Conservation (phyloP, 2,113 vertebrate genomes). For the Mobula hypostoma region DNA sequence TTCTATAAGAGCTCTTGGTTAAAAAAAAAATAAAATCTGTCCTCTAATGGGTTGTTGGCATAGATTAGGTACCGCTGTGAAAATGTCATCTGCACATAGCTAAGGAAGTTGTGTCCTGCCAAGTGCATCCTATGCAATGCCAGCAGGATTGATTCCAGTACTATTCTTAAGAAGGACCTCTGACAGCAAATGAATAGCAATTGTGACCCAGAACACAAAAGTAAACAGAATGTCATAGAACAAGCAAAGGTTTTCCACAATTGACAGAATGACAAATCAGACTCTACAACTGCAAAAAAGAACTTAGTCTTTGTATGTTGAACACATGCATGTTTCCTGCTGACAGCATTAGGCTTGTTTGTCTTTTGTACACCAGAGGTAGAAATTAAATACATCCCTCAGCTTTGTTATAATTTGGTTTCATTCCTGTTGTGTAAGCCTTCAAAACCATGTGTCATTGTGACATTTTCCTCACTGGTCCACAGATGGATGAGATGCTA, state of each 20-base stretch:
- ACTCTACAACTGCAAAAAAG: conserved; percentile 44
- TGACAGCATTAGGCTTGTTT: conserved; percentile 40
- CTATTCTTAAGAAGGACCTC: conserved; percentile 55
- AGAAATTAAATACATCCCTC: conserved; percentile 31
- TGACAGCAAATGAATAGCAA: conserved; percentile 64
- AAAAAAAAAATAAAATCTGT: conserved; percentile 40
- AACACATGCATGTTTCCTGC: conserved; percentile 40
- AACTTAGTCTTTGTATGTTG: conserved; percentile 55
- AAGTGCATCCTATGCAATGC: conserved; percentile 56
- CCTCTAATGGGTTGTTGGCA: conserved; percentile 44
- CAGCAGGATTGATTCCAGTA: conserved; percentile 70
- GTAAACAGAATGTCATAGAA: conserved; percentile 55
- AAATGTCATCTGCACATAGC: conserved; percentile 55
- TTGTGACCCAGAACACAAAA: conserved; percentile 65
- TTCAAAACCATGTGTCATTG: not conserved
- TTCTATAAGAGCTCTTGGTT: conserved; percentile 42
- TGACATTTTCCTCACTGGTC: not conserved
- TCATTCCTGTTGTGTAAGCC: not conserved
- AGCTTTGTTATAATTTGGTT: not conserved
- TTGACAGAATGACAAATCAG: conserved; percentile 45
- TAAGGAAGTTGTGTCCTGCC: conserved; percentile 56
- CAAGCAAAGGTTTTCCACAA: conserved; percentile 41
- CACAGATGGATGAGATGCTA: conserved; percentile 40
- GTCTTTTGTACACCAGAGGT: conserved; percentile 37
- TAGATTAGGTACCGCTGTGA: conserved; percentile 55